These are phyloP conservation scores for Loriculus beryllinus DNA, from an alignment of 2,797 vertebrate genomes.

Conservation along the genomic window DNA sequence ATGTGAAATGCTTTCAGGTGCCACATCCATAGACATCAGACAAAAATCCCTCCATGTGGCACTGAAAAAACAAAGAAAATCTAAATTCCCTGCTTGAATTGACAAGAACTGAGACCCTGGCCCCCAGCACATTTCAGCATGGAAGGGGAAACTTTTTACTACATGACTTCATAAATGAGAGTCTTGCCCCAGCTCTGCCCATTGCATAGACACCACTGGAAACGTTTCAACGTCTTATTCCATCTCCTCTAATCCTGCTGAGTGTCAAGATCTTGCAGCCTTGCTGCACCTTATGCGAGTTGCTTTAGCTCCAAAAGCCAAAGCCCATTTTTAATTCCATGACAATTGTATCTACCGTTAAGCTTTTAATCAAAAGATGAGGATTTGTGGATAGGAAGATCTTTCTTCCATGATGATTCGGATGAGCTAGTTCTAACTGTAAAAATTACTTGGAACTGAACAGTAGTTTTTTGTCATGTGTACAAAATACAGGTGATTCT, in stretches of 20 bases:
- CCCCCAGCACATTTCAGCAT: background rate
- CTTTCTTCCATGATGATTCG: background rate
- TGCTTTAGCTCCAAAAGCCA: background rate
- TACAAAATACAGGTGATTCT: background rate
- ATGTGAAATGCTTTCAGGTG: background rate
- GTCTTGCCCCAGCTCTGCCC: background rate
- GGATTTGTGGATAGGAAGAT: background rate
- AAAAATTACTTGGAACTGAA: background rate
- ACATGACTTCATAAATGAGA: background rate
- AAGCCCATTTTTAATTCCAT: background rate
- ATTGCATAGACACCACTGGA: background rate
- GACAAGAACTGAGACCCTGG: background rate
- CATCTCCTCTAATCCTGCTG: background rate
- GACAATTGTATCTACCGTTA: background rate
- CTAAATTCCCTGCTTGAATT: background rate
- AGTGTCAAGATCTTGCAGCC: background rate
- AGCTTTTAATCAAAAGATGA: background rate
- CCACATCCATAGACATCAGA: background rate
- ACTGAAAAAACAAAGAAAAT: background rate
- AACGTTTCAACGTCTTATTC: background rate
- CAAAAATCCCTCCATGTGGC: background rate
- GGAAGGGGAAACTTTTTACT: background rate
- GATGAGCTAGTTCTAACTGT: background rate
- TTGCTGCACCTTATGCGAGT: background rate
- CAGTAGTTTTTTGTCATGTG: background rate